phyloP scores from a whole-genome alignment of 2,113 vertebrate genomes.

The Eleginops maclovinus region DNA sequence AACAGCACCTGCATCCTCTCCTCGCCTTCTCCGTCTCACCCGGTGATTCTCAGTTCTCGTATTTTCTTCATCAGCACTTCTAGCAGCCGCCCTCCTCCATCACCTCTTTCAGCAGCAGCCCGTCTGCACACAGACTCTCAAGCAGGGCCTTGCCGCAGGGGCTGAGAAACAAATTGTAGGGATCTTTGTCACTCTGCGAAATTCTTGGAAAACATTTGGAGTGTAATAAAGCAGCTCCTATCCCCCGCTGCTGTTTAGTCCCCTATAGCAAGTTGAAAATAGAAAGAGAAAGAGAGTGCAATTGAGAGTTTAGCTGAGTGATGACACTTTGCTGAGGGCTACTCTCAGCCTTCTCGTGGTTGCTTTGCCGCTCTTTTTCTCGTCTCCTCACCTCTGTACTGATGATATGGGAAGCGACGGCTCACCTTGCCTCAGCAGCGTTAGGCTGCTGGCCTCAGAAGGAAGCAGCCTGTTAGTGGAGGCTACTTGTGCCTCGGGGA shows the following conservation, averaged over 20 bases:
- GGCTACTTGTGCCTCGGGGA: conserved; percentile 22
- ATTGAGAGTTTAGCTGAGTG: conserved; percentile 47
- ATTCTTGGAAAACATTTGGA: conserved; percentile 57
- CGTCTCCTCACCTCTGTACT: conserved; percentile 2
- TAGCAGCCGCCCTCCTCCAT: conserved; percentile 34
- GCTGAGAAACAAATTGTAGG: conserved; percentile 38
- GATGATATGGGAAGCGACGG: conserved; percentile 59
- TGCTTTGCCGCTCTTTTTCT: conserved; percentile 1
- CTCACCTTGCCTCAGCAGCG: conserved; percentile 22
- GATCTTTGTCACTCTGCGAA: conserved; percentile 42
- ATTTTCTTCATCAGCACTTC: conserved; percentile 37
- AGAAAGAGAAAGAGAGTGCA: conserved; percentile 34
- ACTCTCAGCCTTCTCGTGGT: conserved; percentile 30
- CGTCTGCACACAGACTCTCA: conserved; percentile 47
- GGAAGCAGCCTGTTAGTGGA: conserved; percentile 56
- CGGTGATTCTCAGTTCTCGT: conserved; percentile 29
- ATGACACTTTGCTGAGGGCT: conserved; percentile 53
- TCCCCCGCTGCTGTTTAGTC: conserved; percentile 26
- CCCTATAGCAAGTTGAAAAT: conserved; percentile 27
- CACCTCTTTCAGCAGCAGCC: conserved; percentile 28
- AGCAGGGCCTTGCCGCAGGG: conserved; percentile 34
- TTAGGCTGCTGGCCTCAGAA: conserved; percentile 42
- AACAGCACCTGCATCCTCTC: conserved; percentile 22
- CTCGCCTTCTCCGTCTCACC: conserved; percentile 22
- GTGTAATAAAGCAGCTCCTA: conserved; percentile 39